Percentiles rank a stretch among this genome's conserved stretches.
Conservation (phyloP, 2,888 invertebrate species). For the Scrobipalpa costella region DNA sequence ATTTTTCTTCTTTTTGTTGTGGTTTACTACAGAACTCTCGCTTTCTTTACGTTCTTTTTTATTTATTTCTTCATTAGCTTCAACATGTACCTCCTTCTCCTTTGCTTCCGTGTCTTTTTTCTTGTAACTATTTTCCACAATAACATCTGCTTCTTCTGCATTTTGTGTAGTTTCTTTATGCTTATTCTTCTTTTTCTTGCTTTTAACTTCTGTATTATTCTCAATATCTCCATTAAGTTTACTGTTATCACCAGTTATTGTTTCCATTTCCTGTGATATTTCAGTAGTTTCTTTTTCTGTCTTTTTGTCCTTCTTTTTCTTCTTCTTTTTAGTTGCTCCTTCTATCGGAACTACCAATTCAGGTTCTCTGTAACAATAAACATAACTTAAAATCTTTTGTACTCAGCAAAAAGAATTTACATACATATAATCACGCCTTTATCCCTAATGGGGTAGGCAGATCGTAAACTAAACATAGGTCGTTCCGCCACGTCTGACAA, state of each 20-base stretch:
- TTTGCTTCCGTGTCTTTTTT: conserved; percentile 22
- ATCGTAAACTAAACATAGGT: too few relatives aligned
- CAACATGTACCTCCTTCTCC: conserved; percentile 8
- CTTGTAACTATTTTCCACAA: conserved; percentile 23
- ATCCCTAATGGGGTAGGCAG: too few relatives aligned
- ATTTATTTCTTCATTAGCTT: not conserved
- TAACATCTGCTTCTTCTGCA: conserved; percentile 21
- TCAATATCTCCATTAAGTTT: conserved; percentile 23
- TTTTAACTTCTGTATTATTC: conserved; percentile 30
- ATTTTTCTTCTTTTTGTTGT: conserved; percentile 13
- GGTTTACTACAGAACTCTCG: not conserved
- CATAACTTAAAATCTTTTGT: not conserved
- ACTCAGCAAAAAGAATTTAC: too few relatives aligned
- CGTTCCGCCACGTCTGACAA: too few relatives aligned
- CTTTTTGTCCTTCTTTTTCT: conserved; percentile 53
- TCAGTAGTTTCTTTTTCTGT: conserved; percentile 30
- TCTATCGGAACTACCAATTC: conserved; percentile 59
- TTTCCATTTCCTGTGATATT: conserved; percentile 24
- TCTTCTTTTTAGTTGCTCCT: conserved; percentile 64
- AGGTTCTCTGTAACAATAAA: conserved; percentile 56
- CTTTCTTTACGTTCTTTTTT: conserved; percentile 1
- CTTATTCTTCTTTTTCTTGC: conserved; percentile 39
- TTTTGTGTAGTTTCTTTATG: conserved; percentile 30
- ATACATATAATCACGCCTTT: too few relatives aligned
- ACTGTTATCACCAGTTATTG: conserved; percentile 20